A percentile compares a stretch with the other conserved stretches of the same genome.
phyloP scores from a whole-genome alignment of 2,797 vertebrate genomes.

The Esox lucius region DNA sequence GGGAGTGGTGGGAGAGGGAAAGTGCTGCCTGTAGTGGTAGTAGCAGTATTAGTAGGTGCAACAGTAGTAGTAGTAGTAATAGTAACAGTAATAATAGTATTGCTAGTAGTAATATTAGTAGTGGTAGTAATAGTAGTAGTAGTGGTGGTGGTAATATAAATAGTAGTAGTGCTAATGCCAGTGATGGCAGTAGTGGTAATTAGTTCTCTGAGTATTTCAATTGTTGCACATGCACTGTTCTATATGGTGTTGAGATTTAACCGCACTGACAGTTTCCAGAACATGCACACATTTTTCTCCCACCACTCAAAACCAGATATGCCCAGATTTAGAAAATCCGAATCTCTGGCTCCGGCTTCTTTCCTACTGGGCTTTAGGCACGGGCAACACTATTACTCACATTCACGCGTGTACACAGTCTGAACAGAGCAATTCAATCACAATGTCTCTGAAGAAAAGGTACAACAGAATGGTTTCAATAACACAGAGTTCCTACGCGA shows the following conservation, averaged over 20 bases:
- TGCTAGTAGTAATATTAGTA: too few species aligned
- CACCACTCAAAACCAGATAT: conserved; percentile 78
- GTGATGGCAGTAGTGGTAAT: neutral
- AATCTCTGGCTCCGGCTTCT: conserved; percentile 40
- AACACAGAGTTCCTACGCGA: conserved; percentile 56
- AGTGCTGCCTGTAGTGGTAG: too few species aligned
- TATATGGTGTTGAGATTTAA: conserved; percentile 38
- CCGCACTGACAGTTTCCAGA: conserved; percentile 67
- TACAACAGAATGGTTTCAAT: conserved; percentile 55
- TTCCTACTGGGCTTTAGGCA: conserved; percentile 23
- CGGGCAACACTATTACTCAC: conserved; percentile 2
- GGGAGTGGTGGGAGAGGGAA: conserved; percentile 50
- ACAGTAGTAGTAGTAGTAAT: too few species aligned
- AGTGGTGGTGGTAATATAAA: neutral
- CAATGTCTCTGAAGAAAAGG: conserved; percentile 54
- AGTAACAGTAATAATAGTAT: too few species aligned
- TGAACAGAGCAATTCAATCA: conserved; percentile 56
- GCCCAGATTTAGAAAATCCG: conserved; percentile 59
- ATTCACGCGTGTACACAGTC: conserved; percentile 7
- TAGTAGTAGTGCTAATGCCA: too few species aligned
- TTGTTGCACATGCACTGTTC: conserved; percentile 50
- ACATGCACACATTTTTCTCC: conserved; percentile 62
- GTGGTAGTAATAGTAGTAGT: too few species aligned
- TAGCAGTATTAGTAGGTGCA: too few species aligned
- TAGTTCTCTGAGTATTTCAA: conserved; percentile 13